Evolutionary conservation across 2,888 invertebrate genomes (phyloP).

Genomic region (Mesorhabditis spiculigera): DNA sequence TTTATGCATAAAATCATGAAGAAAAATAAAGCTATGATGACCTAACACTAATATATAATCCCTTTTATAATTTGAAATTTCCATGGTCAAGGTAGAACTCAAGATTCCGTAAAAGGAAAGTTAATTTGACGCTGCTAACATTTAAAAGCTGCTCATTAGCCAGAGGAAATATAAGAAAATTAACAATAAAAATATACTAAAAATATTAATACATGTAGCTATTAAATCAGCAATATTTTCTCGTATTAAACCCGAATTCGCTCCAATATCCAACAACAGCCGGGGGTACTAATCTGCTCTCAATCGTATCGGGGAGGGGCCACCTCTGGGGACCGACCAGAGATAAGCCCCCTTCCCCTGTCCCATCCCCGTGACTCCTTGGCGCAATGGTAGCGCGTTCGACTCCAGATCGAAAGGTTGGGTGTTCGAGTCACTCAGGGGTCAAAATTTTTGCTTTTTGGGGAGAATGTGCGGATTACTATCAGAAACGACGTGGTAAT

Average conservation of each 20-base stretch:
- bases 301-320: too few relatives aligned
- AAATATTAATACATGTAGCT: not conserved
- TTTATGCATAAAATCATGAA: too few relatives aligned
- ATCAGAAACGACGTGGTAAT: not conserved
- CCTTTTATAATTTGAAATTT: too few relatives aligned
- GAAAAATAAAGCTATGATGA: not conserved
- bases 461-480: too few relatives aligned
- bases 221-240: not conserved
- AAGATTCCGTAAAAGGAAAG: too few relatives aligned
- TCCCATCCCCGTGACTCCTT: conserved; percentile 24
- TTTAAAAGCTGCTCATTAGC: too few relatives aligned
- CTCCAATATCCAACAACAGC: not conserved
- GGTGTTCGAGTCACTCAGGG: conserved; percentile 46
- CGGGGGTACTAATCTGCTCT: too few relatives aligned
- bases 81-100: too few relatives aligned
- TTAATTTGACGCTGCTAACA: too few relatives aligned
- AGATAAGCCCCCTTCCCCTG: too few relatives aligned
- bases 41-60: too few relatives aligned
- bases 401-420: conserved; percentile 48
- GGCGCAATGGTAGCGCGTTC: conserved; percentile 48
- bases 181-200: not conserved
- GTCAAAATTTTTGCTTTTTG: conserved; percentile 20
- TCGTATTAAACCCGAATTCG: not conserved
- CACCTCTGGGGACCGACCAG: too few relatives aligned
- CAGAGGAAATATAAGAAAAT: not conserved